Percentiles rank a stretch among this genome's conserved stretches.
phyloP scores from a whole-genome alignment of 2,888 invertebrate genomes.

The Macropis europaea region DNA sequence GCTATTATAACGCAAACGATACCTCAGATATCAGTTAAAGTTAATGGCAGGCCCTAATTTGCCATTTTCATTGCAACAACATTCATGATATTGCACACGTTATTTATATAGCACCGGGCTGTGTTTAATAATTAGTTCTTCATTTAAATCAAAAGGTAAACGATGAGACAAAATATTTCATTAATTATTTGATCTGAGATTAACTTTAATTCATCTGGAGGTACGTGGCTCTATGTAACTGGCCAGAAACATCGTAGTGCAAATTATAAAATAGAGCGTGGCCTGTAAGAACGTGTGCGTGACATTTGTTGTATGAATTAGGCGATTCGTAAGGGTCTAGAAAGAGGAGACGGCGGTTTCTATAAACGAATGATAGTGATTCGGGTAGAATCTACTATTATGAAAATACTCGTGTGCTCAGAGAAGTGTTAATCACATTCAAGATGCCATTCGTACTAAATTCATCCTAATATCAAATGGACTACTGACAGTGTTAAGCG shows the following conservation, averaged over 20 bases:
- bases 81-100: background rate
- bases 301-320: slow-evolving; percentile 46
- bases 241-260: slow-evolving; percentile 36
- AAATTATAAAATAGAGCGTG: slow-evolving; percentile 40
- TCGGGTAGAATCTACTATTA: slow-evolving; percentile 5
- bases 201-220: slow-evolving; percentile 30
- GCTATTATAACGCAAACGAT: slow-evolving; percentile 1
- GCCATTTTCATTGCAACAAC: background rate
- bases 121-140: background rate
- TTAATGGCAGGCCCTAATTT: slow-evolving; percentile 5
- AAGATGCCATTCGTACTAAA: slow-evolving; percentile 20
- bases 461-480: background rate
- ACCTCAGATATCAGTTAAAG: slow-evolving; percentile 25
- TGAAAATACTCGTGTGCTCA: slow-evolving; percentile 18
- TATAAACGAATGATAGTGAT: slow-evolving; percentile 13
- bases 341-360: slow-evolving; percentile 52
- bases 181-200: slow-evolving; percentile 6
- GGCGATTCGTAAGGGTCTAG: slow-evolving; percentile 13
- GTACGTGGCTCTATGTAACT: slow-evolving; percentile 28
- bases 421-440: background rate
- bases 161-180: background rate
- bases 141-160: background rate
- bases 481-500: slow-evolving; percentile 9
- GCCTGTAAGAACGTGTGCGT: slow-evolving; percentile 45
- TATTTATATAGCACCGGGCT: slow-evolving; percentile 15